A percentile compares a stretch with the other conserved stretches of the same genome.
phyloP scores from a whole-genome alignment of 2,888 invertebrate genomes.

The Frankliniella intonsa region DNA sequence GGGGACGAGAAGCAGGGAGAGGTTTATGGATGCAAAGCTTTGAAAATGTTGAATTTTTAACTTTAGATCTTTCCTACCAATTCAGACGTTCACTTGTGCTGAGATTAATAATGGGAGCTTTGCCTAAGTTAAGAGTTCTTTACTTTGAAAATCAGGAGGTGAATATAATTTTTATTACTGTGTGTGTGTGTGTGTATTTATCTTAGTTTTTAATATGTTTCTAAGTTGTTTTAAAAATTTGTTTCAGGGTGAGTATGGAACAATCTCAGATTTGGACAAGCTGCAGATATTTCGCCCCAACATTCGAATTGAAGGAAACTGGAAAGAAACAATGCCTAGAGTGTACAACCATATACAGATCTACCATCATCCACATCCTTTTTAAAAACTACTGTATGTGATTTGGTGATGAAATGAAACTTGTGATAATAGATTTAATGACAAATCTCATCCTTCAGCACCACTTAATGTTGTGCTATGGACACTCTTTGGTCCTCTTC shows the following conservation, averaged over 20 bases:
- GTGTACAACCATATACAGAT: not conserved
- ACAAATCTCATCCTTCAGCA: too few species aligned
- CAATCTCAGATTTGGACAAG: not conserved
- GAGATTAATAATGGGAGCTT: not conserved
- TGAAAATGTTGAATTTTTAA: not conserved
- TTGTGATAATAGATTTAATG: conserved; percentile 13
- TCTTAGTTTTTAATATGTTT: not conserved
- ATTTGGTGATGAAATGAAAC: not conserved
- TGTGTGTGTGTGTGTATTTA: not conserved
- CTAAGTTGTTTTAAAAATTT: not conserved
- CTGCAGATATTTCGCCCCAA: not conserved
- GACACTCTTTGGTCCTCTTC: too few species aligned
- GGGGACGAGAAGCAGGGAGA: not conserved
- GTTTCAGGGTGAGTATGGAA: not conserved
- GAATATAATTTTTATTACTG: not conserved
- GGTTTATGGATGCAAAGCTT: not conserved
- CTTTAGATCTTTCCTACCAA: not conserved
- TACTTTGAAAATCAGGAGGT: conserved; percentile 14
- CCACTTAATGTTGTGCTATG: too few species aligned
- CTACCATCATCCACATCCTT: not conserved
- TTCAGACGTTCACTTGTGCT: not conserved
- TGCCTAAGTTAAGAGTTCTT: conserved; percentile 1
- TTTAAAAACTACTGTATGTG: not conserved
- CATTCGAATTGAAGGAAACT: conserved; percentile 6
- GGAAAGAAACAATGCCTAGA: not conserved